These are phyloP conservation scores for Dioctria rufipes DNA, from an alignment of 2,888 invertebrate species.

Conservation along the genomic window DNA sequence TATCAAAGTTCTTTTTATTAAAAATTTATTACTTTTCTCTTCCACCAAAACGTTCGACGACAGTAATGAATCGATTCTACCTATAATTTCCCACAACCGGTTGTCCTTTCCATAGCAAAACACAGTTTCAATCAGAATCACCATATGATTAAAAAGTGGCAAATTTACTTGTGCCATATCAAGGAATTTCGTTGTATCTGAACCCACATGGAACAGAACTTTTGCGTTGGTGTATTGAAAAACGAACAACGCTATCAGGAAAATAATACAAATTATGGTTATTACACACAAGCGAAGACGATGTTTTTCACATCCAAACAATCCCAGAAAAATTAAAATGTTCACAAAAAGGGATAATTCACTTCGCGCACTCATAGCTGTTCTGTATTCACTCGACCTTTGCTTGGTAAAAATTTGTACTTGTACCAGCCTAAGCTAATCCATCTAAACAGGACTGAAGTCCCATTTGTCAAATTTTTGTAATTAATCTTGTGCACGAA, in stretches of 20 bases:
- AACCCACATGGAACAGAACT: not conserved
- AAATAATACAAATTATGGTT: not conserved
- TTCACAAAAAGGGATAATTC: not conserved
- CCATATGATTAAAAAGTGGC: not conserved
- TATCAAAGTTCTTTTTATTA: not conserved
- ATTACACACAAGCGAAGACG: not conserved
- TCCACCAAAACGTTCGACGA: not conserved
- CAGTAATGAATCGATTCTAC: not conserved
- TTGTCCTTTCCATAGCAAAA: conserved; percentile 4
- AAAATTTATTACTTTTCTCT: not conserved
- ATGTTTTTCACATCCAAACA: not conserved
- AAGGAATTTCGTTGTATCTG: not conserved
- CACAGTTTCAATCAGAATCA: not conserved
- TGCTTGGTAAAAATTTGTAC: too few relatives aligned
- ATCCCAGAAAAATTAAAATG: not conserved
- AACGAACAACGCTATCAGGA: not conserved
- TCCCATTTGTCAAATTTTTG: too few relatives aligned
- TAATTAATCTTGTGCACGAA: too few relatives aligned
- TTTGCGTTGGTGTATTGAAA: not conserved
- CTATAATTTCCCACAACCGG: conserved; percentile 16
- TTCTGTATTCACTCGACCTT: not conserved
- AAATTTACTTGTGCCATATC: not conserved
- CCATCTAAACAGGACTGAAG: too few relatives aligned
- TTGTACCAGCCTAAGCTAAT: too few relatives aligned
- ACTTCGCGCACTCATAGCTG: not conserved